Base-by-base conservation (phyloP, 2,113 vertebrate genomes). In the Setophaga petechia region DNA sequence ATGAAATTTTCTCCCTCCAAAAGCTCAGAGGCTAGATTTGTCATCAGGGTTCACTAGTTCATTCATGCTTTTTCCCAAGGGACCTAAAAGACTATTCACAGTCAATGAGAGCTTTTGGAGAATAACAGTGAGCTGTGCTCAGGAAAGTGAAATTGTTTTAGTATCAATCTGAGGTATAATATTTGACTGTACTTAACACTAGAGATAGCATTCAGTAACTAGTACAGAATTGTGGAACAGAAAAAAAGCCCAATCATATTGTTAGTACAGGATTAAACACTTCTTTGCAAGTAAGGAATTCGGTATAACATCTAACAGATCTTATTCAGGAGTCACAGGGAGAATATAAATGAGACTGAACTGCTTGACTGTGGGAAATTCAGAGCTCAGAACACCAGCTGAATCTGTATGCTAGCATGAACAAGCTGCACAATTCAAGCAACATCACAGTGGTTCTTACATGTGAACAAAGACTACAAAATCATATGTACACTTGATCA, bases 371-470 rank as follows among this genome's bases (percentile, higher is more conserved):
- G 15, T 18, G 31, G 33, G 31, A 89, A 75, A 91, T 35, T 2
- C 33, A 46, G 33, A 75, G 41, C 28, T 72, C 41, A 33, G 55
- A 77, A 37, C 16, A 47, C 12, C 73, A 84, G 46, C 11, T 69
- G 22, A 66, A 61, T 25, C 30, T 33, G 27, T 21, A 73, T 2
- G 1, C 35, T 41, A 67, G 30, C 22, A 49, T 3, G 12, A 67
- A 49, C n/a, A 55, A 5, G 47, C 33, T 66, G 51, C 21, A 77
- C 22, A 39, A 52, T 17, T 74, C 63, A 44, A 31, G 62, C 49
- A 75, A 46, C 24, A 19, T 25, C 65, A 37, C 0, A 0, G 46
- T n/a, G 11, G 57, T 6, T 58, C n/a, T 57, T 37, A 22, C 2
- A 62, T 1, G 4, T 1, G 1, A 90, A 61, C 3, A 31, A 47